Conservation (phyloP, 2,888 invertebrate species). For the Antitype chi region DNA sequence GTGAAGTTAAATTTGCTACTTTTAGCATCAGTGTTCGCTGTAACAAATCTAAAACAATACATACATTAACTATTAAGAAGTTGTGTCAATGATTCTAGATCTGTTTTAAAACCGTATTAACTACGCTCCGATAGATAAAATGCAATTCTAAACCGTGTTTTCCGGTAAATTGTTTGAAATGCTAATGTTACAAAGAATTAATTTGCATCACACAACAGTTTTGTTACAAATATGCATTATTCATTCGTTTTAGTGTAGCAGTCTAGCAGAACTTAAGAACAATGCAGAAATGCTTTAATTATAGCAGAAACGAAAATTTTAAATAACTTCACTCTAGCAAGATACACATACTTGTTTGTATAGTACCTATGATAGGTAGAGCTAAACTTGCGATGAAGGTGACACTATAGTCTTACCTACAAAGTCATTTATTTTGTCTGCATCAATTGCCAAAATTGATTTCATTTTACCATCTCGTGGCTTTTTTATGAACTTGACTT, state of each 20-base stretch:
- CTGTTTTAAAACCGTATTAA: constrained; percentile 14
- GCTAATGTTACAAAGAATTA: constrained; percentile 15
- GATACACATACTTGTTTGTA: constrained; percentile 14
- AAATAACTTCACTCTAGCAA: not conserved
- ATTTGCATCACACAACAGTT: constrained; percentile 34
- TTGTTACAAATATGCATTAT: constrained; percentile 43
- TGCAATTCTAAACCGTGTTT: constrained; percentile 2
- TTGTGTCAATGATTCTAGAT: not conserved
- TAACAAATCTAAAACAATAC: not conserved
- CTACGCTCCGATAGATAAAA: constrained; percentile 3
- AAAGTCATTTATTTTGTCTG: not conserved
- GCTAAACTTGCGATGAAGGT: constrained; percentile 20
- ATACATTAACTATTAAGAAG: not conserved
- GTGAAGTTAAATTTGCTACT: not conserved
- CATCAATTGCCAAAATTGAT: constrained; percentile 1
- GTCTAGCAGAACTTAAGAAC: constrained; percentile 25
- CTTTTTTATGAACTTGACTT: not conserved
- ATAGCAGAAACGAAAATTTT: not conserved
- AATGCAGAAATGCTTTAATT: not conserved
- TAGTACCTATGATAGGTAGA: constrained; percentile 11
- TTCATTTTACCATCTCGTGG: not conserved
- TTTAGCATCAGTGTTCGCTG: not conserved
- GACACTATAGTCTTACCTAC: not conserved
- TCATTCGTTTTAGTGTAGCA: constrained; percentile 13
- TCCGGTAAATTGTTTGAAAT: constrained; percentile 15